Evolutionary conservation across 2,888 invertebrate genomes (phyloP).

Genomic region (Catonia carolina): DNA sequence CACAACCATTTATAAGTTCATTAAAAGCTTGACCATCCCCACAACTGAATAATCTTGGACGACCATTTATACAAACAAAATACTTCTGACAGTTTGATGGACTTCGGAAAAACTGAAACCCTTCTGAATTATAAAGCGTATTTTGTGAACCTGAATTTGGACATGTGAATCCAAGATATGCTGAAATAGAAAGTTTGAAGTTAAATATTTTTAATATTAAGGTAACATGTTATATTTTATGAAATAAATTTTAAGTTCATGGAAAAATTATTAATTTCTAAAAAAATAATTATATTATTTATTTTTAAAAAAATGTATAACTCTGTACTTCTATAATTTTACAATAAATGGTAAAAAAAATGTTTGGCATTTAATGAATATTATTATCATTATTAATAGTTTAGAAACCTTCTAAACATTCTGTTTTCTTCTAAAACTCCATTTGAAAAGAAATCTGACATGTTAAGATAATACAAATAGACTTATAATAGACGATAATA

Average conservation of each 20-base stretch:
- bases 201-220: background rate
- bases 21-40: constrained; percentile 73
- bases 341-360: too few species aligned
- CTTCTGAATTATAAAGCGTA: constrained; percentile 45
- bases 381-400: too few species aligned
- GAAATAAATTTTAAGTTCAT: background rate
- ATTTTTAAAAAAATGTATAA: too few species aligned
- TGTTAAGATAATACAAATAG: too few species aligned
- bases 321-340: too few species aligned
- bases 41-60: constrained; percentile 68
- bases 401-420: too few species aligned
- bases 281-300: background rate
- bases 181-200: constrained; percentile 43
- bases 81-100: constrained; percentile 64
- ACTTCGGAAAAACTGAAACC: constrained; percentile 33
- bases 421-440: too few species aligned
- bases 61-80: constrained; percentile 65
- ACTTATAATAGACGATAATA: too few species aligned
- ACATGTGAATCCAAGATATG: constrained; percentile 72
- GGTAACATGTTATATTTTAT: background rate
- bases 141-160: constrained; percentile 51
- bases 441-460: too few species aligned
- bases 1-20: constrained; percentile 62
- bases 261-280: background rate
- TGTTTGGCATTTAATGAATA: too few species aligned